Base-by-base conservation (phyloP, 2,888 invertebrate genomes). In the Apotomis betuletana region DNA sequence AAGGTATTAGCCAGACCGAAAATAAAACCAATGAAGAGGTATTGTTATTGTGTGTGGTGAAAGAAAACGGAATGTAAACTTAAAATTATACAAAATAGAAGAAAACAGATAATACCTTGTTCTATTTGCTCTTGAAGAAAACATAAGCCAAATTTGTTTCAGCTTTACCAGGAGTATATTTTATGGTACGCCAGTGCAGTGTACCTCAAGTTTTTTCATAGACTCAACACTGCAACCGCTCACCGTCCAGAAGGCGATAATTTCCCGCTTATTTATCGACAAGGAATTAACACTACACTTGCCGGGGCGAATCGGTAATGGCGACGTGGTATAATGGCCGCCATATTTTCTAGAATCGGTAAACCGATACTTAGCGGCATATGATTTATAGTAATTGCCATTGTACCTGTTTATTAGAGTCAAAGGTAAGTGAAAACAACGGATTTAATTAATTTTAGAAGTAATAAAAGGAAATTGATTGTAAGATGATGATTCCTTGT, bases 301-400 rank as follows among this genome's bases (percentile, higher is more conserved):
- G 46, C 72, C 68, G 62, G 10, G 9, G 62, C 72, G 58, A 72
- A 72, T 72, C 63, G 63, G 67, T 72, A 72, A 72, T 59, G 38
- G 52, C 62, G 12, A 67, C 44, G 61, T 38, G 58, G 36, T 58
- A 27, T 72, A 67, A 68, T 68, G 52, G 58, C 62, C 41, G 13
- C 41, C 12, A 63, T 70, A 64, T 63, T 63, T 67, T 72, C 63
- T 63, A 10, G 51, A 62, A 62, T 41, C 67, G 52, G 71, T 36
- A 62, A 61, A 68, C 58, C 59, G 60, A 59, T 38, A 54, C 38
- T 65, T 36, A 52, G n/a, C 58, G 57, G 44, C 41, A 4, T 41
- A 64, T n/a, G 52, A 9, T 6, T 52, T 12, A n/a, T 38, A 51
- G 46, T 54, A 54, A 52, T 60, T 64, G 44, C 63, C 27, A 64